Base-by-base conservation (phyloP, 2,113 vertebrate species). In the Passerina amoena region DNA sequence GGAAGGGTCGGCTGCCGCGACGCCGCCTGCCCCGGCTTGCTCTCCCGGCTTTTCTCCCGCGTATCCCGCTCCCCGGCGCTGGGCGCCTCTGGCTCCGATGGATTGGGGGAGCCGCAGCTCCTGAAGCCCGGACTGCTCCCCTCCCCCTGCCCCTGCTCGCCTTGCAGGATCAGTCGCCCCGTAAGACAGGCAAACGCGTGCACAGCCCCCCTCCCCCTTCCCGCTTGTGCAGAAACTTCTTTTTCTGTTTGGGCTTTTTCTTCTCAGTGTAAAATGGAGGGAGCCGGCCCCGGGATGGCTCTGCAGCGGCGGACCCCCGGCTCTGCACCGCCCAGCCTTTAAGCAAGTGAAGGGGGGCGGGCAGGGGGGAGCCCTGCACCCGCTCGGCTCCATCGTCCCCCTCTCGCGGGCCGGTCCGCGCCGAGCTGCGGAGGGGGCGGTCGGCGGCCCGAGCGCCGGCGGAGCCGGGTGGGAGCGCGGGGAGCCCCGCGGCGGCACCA, bases 271-370 rank as follows among this genome's bases (percentile, higher is more conserved):
- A 92, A 75, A 83, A 96, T 96, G 96, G 96, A 96, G 88, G 90
- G 84, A 92, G 66, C 45, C 80, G 57, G 86, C 82, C 71, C 51
- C 79, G 86, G 95, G 80, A 92, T n/a, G 76, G 82, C 65, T 71
- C 83, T 56, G 57, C 86, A 59, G 93, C 96, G 78, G 85, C 94
- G 92, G 95, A 95, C 89, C 61, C 82, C 44, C 85, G 80, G 94
- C 96, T 92, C 59, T 73, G 77, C 81, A 42, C 68, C 83, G 65
- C 89, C 76, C 64, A 94, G 86, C 72, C 84, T 76, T 53, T 95
- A 92, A 96, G 92, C 91, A 47, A 95, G 97, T 88, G 76, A 82
- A 48, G 92, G 90, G 88, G 93, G 79, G 86, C 83, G 94, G 87
- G 80, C 69, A 88, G 84, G 83, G 85, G 95, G 88, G 76, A 80